Base-by-base conservation (phyloP, 2,797 vertebrate genomes). In the Aphelocoma californica region DNA sequence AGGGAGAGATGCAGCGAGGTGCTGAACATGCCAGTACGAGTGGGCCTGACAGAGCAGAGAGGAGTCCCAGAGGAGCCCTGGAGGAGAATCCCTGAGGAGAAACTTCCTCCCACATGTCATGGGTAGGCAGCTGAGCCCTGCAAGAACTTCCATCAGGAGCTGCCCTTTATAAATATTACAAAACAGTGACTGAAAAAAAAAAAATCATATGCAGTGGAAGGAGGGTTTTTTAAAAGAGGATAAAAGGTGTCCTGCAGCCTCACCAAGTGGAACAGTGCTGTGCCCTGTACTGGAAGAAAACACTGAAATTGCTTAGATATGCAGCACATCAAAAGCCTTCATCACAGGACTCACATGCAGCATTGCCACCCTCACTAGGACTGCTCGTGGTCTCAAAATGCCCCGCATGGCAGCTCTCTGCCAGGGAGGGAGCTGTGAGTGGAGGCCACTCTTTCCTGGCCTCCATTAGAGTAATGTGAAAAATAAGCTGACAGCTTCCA, bases 151-250 rank as follows among this genome's bases (percentile, higher is more conserved):
- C 71, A 65, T n/a, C 78, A 79, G 64, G 56, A 96, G 29, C 28
- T 73, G 54, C 47, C 42, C 74, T 79, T 81, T 92, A 82, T 90
- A 88, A 95, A 74, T 81, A 53, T 36, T 84, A 83, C 32, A 84
- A 62, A 86, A 81, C 14, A 77, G 50, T 51, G 25, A 64, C 24
- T 74, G n/a, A 1, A 62, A 74, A 71, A 80, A 71, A 80, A 73
- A 65, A 15, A 40, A 20, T 6, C 32, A 58, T 18, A 28, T 28
- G 24, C 51, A 62, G 6, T 24, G 23, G 45, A 75, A 93, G 77
- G 20, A 72, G 6, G 4, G 12, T 38, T 42, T 90, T 81, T 72
- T 61, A 44, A 64, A 73, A 21, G 32, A 54, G 26, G 7, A 79
- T 70, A 86, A 56, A 48, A 70, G 29, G 40, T 70, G 61, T 66